phyloP scores from a whole-genome alignment of 2,888 invertebrate genomes.

The Cephus rjabovi region DNA sequence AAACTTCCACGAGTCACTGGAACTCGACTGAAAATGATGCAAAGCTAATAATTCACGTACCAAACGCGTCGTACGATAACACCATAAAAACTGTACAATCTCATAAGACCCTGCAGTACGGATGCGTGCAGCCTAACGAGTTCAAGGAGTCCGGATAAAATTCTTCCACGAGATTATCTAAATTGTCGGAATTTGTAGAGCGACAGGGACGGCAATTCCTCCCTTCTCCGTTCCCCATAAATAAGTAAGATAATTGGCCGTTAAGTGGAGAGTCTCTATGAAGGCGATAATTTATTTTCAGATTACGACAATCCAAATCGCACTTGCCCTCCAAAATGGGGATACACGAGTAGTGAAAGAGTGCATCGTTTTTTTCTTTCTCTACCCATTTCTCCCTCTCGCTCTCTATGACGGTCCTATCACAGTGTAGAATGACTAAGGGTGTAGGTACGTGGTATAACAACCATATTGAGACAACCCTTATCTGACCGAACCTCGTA shows the following conservation, averaged over 20 bases:
- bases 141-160: too few species aligned
- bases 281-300: constrained; percentile 12
- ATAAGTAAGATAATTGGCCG: not conserved
- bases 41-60: too few species aligned
- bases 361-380: not conserved
- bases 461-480: constrained; percentile 11
- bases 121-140: too few species aligned
- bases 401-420: not conserved
- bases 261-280: constrained; percentile 2
- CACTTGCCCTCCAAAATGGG: constrained; percentile 5
- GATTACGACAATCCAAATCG: constrained; percentile 9
- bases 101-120: too few species aligned
- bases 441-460: constrained; percentile 7
- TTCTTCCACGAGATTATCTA: too few species aligned
- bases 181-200: too few species aligned
- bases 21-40: too few species aligned
- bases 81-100: too few species aligned
- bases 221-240: not conserved
- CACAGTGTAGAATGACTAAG: not conserved
- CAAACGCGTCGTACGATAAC: too few species aligned
- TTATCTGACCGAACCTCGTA: constrained; percentile 42
- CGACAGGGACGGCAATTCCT: too few species aligned
- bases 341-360: constrained; percentile 9
- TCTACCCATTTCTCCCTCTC: not conserved
- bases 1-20: too few species aligned